Percentiles rank a stretch among this genome's conserved stretches.
phyloP scores from a whole-genome alignment of 2,888 invertebrate genomes.

The Nemurella pictetii region DNA sequence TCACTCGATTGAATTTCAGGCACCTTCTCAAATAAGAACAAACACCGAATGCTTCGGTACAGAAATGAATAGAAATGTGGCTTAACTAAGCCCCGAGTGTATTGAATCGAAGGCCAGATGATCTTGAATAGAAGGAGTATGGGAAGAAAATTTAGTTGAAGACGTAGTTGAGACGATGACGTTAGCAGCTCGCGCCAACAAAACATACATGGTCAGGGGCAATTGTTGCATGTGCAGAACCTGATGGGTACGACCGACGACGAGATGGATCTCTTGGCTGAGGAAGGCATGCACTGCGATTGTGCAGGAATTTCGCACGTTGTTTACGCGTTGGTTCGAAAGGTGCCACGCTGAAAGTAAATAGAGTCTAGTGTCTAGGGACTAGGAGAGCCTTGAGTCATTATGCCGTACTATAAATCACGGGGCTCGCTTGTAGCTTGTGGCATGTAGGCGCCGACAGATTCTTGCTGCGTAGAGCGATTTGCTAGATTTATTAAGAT shows the following conservation, averaged over 20 bases:
- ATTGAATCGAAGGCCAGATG: background rate
- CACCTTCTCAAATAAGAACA: background rate
- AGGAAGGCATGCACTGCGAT: too few species aligned
- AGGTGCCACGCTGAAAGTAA: background rate
- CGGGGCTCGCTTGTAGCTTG: background rate
- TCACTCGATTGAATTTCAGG: too few species aligned
- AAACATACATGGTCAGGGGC: background rate
- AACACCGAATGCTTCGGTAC: too few species aligned
- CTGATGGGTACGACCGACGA: background rate
- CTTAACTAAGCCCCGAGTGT: too few species aligned
- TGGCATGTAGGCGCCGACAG: too few species aligned
- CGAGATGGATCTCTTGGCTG: too few species aligned
- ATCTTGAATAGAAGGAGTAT: background rate
- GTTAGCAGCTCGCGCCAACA: background rate
- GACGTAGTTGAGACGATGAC: background rate
- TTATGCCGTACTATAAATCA: background rate
- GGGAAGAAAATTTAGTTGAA: background rate
- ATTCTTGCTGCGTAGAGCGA: too few species aligned
- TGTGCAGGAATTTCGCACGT: background rate
- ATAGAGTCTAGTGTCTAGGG: background rate
- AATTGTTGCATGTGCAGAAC: background rate
- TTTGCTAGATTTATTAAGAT: too few species aligned
- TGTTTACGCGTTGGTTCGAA: background rate
- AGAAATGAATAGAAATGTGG: too few species aligned
- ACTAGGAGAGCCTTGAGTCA: background rate